Evolutionary conservation across 2,797 vertebrate species (phyloP).

Genomic region (Oryzias dopingdopingensis): DNA sequence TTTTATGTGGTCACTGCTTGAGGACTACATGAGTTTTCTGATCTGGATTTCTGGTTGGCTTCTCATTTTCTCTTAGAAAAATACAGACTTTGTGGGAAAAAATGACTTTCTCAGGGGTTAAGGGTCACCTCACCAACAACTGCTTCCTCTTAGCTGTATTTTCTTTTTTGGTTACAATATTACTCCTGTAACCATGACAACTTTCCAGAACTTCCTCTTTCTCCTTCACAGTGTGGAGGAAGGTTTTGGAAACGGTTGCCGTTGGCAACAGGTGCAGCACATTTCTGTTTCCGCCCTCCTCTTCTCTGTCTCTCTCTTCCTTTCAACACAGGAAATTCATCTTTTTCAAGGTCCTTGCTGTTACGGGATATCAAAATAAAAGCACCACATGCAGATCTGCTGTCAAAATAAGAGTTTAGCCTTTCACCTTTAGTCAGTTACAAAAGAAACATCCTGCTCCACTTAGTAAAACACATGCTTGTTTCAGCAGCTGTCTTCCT

Average conservation of each 20-base stretch:
- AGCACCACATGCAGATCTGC: slow-evolving; percentile 16
- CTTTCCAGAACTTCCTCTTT: slow-evolving; percentile 25
- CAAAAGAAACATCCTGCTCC: slow-evolving; percentile 33
- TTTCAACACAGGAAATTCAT: slow-evolving; percentile 27
- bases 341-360: slow-evolving; percentile 27
- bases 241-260: slow-evolving; percentile 1
- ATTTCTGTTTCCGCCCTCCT: neutral
- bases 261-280: neutral
- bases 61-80: neutral
- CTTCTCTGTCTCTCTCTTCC: neutral
- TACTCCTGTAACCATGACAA: slow-evolving; percentile 5
- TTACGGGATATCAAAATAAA: slow-evolving; percentile 46
- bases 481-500: slow-evolving; percentile 8
- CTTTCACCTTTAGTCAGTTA: slow-evolving; percentile 34
- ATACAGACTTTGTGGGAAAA: neutral
- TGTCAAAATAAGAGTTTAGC: slow-evolving; percentile 39
- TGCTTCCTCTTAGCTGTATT: slow-evolving; percentile 12
- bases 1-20: neutral
- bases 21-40: neutral
- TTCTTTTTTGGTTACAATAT: slow-evolving; percentile 9
- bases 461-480: neutral
- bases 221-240: neutral
- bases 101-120: slow-evolving; percentile 9
- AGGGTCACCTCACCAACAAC: slow-evolving; percentile 8
- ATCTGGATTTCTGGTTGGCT: neutral